These are phyloP conservation scores for Parazoanthus darwini DNA, from an alignment of 92 coral and sea anemone species.

Conservation along the genomic window DNA sequence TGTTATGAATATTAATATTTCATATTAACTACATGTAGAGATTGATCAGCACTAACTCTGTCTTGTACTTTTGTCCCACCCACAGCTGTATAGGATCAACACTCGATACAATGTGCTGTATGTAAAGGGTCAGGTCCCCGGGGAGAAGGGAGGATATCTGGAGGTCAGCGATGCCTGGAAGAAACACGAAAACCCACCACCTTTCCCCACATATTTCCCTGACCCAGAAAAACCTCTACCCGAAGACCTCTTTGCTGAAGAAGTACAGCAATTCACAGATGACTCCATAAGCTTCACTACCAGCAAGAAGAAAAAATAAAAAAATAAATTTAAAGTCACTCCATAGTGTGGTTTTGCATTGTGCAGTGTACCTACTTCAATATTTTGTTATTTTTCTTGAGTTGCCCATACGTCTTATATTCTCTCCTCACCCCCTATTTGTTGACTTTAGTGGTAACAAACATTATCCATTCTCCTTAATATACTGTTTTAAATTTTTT, in stretches of 20 bases:
- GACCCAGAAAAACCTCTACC: constrained; percentile 71
- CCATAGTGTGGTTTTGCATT: background rate
- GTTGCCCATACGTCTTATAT: background rate
- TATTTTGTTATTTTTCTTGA: background rate
- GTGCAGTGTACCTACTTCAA: background rate
- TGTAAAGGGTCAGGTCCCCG: constrained; percentile 92
- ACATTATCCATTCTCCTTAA: too few species aligned
- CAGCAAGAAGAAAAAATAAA: constrained; percentile 43
- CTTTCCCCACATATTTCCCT: constrained; percentile 94
- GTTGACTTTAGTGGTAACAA: too few species aligned
- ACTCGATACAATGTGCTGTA: constrained; percentile 91
- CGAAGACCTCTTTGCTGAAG: constrained; percentile 89
- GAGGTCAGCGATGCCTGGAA: constrained; percentile 83
- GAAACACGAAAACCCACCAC: constrained; percentile 78
- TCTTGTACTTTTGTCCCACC: background rate
- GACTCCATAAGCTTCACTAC: constrained; percentile 76
- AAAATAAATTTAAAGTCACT: background rate
- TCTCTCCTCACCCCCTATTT: background rate
- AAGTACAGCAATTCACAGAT: constrained; percentile 79
- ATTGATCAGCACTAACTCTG: too few species aligned
- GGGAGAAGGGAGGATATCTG: constrained; percentile 82
- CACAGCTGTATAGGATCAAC: constrained; percentile 89
- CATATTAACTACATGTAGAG: too few species aligned
- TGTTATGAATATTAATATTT: too few species aligned
- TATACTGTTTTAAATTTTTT: too few species aligned